Evolutionary conservation across 2,888 invertebrate species (phyloP), one percentile per base, ranked within the genome.

Genomic region (Cheilosia grossa): DNA sequence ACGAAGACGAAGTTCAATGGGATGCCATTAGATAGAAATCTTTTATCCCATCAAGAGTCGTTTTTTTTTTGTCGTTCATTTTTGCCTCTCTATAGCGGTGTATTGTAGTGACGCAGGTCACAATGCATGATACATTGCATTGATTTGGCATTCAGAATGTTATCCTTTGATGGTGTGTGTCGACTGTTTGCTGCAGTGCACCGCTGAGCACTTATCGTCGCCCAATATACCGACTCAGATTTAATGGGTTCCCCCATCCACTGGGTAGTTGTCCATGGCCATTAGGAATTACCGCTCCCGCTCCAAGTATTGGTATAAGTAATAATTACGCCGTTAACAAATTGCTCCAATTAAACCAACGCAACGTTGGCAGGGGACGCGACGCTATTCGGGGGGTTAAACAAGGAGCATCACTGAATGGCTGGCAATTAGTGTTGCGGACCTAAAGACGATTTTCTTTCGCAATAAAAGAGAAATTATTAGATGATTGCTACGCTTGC

Each of bases 391-490:
- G 44, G 27, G 42, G 42, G 66, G 53, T 27, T 30, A 19, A 44
- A 47, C 17, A 3, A 47, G 47, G 73, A 73, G 69, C 77, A 82
- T 82, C 82, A 69, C 80, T 77, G 78, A 86, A 86, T 86, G 73
- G 86, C 64, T 63, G 82, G 86, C 86, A 86, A 86, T 86, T 86
- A 86, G 86, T 86, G 80, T 58, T 85, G 73, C 58, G 79, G 69
- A 83, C 77, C 85, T 64, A 78, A 75, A 77, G 72, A 81, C 81
- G 87, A 87, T 81, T 87, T 83, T 81, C 74, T 85, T 87, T 83
- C 81, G 83, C 83, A 83, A 87, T 87, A 87, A 87, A 87, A 81
- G 80, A 87, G 81, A 87, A 87, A 87, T 87, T 83, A 87, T 87
- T 78, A 83, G 87, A 81, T 87, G 87, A 87, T 82, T 87, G 87